Base-by-base conservation (phyloP, 2,113 vertebrate genomes). In the Planiliza haematocheilus region DNA sequence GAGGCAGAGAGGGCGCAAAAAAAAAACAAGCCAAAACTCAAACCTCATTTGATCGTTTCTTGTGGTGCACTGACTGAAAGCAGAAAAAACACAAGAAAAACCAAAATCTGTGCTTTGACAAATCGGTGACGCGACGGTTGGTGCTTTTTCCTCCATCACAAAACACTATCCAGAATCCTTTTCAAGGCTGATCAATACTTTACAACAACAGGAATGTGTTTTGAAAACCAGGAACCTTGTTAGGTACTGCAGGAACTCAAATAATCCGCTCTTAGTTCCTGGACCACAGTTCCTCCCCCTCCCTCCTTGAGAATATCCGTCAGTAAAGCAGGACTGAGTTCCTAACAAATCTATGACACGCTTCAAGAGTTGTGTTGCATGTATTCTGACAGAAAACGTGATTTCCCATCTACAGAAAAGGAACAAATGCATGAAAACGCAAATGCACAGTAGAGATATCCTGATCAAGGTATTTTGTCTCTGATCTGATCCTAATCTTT, bases 51-150 rank as follows among this genome's bases (percentile, higher is more conserved):
- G 21, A 30, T 67, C 10, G 2, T 64, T 65, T 60, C 7, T 51
- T 66, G 55, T 41, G 55, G 59, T 60, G 55, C 50, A 13, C 41
- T 18, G n/a, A n/a, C n/a, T n/a, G n/a, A 64, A 36, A 43, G 7
- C 4, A n/a, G 7, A 46, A 50, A 43, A n/a, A n/a, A n/a, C 39
- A 48, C 4, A 0, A 14, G 41, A 10, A 39, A 53, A 64, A 56
- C 12, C 21, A 9, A 45, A 56, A 20, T 11, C 41, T 52, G 20
- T 18, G 34, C 1, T 51, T 24, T 46, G n/a, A 14, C 16, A 45
- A 57, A 48, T 39, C 18, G 49, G 9, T 1, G 21, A 61, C 43
- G 4, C 46, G 57, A 45, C 41, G 30, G 30, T 14, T 61, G 16
- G 11, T 34, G 58, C 21, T 60, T 38, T 61, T 61, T 34, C 34